These are phyloP conservation scores for Aleadryas rufinucha DNA, from an alignment of 2,113 vertebrate genomes.

Conservation along the genomic window DNA sequence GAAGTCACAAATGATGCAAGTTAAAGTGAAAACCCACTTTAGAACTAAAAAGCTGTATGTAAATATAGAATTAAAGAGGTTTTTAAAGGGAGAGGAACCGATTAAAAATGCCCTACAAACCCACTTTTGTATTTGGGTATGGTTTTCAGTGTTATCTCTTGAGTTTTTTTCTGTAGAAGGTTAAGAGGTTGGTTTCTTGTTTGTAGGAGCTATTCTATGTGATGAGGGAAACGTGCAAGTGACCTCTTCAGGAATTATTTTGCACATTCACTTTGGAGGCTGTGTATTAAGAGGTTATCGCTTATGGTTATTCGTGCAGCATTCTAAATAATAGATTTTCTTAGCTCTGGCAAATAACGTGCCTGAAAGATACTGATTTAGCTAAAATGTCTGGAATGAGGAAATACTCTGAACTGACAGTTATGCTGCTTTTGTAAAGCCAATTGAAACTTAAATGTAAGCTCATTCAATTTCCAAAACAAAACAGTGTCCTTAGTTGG, in stretches of 20 bases:
- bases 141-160: background rate
- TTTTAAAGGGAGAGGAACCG: background rate
- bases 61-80: background rate
- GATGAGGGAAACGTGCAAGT: background rate
- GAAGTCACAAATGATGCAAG: background rate
- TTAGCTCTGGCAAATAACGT: background rate
- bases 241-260: background rate
- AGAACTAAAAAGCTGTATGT: background rate
- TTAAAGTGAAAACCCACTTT: background rate
- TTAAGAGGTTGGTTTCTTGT: background rate
- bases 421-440: background rate
- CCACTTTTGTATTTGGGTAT: background rate
- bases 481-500: background rate
- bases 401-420: background rate
- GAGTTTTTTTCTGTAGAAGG: background rate
- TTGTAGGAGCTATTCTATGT: background rate
- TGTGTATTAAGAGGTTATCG: background rate
- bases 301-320: background rate
- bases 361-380: background rate
- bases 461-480: background rate
- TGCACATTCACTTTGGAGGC: background rate
- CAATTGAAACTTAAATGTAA: background rate
- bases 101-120: background rate
- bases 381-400: background rate
- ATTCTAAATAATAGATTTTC: background rate